A percentile compares a stretch with the other conserved stretches of the same genome.
These are phyloP conservation scores for Leuciscus idus DNA, from an alignment of 2,113 vertebrate species.

Conservation along the genomic window DNA sequence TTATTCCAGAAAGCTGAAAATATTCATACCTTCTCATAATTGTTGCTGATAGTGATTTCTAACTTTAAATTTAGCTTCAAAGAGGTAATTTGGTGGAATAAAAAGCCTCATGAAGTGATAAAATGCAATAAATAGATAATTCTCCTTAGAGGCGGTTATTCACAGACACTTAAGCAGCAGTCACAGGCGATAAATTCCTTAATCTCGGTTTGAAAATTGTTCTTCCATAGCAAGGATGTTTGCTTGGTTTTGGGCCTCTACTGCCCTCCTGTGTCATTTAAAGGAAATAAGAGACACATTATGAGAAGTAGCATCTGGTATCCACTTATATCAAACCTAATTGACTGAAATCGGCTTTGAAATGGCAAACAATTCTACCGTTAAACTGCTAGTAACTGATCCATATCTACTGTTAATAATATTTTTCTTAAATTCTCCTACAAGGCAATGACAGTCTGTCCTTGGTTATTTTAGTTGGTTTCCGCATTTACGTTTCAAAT, in stretches of 20 bases:
- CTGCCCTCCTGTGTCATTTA: constrained; percentile 39
- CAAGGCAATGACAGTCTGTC: neutral
- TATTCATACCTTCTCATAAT: neutral
- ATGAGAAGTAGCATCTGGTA: neutral
- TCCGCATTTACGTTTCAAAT: neutral
- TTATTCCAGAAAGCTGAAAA: neutral
- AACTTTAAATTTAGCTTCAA: neutral
- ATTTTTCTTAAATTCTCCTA: neutral
- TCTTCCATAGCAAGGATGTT: neutral
- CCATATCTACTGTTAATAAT: neutral
- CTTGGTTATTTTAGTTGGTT: neutral
- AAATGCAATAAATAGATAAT: neutral
- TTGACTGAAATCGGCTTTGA: neutral
- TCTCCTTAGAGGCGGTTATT: neutral
- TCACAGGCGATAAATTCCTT: constrained; percentile 20
- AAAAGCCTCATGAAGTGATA: neutral
- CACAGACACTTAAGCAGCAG: constrained; percentile 1
- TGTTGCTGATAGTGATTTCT: neutral
- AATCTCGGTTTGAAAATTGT: constrained; percentile 6
- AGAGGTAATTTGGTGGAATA: constrained; percentile 5
- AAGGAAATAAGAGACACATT: neutral
- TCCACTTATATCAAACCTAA: neutral
- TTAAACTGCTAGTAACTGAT: neutral
- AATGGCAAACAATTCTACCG: neutral
- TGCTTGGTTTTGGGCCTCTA: constrained; percentile 27